phyloP scores from a whole-genome alignment of 2,113 vertebrate genomes.

The Lagopus leucura region DNA sequence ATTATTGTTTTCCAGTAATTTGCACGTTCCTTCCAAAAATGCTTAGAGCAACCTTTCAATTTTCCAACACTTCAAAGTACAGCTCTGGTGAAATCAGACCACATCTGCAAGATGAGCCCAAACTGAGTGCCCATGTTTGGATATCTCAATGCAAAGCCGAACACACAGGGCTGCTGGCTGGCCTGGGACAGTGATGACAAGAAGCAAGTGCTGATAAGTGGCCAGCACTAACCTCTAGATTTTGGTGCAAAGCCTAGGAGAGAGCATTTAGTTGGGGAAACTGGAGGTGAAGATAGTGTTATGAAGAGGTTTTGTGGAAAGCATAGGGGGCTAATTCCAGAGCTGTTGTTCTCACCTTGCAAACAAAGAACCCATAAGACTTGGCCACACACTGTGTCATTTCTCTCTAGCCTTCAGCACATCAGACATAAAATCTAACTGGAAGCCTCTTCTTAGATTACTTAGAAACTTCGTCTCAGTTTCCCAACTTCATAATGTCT shows the following conservation, averaged over 20 bases:
- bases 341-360: not conserved
- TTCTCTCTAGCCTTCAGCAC: not conserved
- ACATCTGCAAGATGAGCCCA: not conserved
- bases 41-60: not conserved
- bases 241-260: not conserved
- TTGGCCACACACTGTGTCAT: not conserved
- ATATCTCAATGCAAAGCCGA: not conserved
- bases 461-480: not conserved
- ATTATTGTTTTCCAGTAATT: not conserved
- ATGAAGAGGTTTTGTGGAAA: not conserved
- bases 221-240: not conserved
- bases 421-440: not conserved
- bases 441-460: not conserved
- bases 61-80: not conserved
- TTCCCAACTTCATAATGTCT: not conserved
- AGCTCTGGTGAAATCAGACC: not conserved
- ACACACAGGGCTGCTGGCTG: not conserved
- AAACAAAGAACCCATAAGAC: not conserved
- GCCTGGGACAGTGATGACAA: not conserved
- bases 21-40: not conserved
- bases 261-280: not conserved
- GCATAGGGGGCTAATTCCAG: not conserved
- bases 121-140: not conserved
- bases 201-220: not conserved
- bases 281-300: not conserved